These are phyloP conservation scores for Anastatus disparis DNA, from an alignment of 1,140 invertebrate genomes.

Conservation along the genomic window DNA sequence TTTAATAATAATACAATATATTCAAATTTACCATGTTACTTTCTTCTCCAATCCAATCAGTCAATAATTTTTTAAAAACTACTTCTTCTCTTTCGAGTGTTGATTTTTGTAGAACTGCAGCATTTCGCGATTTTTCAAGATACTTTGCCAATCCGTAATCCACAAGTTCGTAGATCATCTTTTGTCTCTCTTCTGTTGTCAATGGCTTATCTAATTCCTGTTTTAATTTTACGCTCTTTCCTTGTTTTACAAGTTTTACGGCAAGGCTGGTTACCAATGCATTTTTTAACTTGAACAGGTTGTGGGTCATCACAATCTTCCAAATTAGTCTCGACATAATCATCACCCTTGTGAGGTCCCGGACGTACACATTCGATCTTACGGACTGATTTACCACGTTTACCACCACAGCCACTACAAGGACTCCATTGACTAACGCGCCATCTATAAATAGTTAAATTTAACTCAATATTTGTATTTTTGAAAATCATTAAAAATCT, in stretches of 20 bases:
- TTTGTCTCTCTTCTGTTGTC: not conserved
- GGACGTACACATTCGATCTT: constrained; percentile 65
- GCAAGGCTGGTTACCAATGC: constrained; percentile 60
- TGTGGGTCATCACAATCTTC: constrained; percentile 56
- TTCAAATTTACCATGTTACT: not conserved
- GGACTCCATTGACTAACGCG: constrained; percentile 66
- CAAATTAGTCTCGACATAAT: constrained; percentile 63
- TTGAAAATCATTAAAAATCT: too few relatives aligned
- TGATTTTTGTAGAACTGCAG: not conserved
- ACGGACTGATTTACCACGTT: constrained; percentile 59
- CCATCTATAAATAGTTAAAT: constrained; percentile 57
- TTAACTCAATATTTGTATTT: too few relatives aligned
- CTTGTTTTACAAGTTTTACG: constrained; percentile 54
- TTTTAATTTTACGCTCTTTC: constrained; percentile 5
- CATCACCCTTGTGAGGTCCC: constrained; percentile 55
- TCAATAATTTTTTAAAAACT: constrained; percentile 44
- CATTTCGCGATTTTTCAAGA: constrained; percentile 38
- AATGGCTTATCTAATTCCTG: not conserved
- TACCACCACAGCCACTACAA: constrained; percentile 64
- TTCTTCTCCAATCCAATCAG: constrained; percentile 40
- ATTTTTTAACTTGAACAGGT: constrained; percentile 52
- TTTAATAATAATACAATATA: too few relatives aligned
- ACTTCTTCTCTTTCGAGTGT: constrained; percentile 5
- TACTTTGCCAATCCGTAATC: constrained; percentile 45
- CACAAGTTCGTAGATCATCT: constrained; percentile 45